phyloP scores from a whole-genome alignment of 2,113 vertebrate genomes.

The Glaucomys volans region DNA sequence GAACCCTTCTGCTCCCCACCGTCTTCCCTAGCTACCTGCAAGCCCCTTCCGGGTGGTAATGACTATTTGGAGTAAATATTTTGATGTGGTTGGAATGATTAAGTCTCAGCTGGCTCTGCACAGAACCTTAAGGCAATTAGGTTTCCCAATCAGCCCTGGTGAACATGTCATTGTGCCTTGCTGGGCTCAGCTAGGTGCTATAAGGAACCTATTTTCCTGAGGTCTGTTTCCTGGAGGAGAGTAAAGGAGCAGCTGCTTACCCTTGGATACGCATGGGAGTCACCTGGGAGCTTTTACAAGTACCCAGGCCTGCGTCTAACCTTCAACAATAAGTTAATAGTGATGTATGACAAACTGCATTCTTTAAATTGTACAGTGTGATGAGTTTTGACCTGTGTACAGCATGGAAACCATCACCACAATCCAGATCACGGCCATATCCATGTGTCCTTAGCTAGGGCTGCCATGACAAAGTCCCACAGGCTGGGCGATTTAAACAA shows the following conservation, averaged over 20 bases:
- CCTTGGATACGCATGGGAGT: neutral
- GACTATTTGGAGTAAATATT: conserved; percentile 83
- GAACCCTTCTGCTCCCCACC: neutral
- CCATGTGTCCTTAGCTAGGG: neutral
- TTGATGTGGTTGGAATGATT: conserved; percentile 77
- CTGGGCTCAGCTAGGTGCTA: conserved; percentile 8
- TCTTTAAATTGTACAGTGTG: neutral
- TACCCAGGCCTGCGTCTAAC: neutral
- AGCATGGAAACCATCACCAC: neutral
- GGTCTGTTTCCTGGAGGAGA: neutral
- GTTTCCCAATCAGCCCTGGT: conserved; percentile 68
- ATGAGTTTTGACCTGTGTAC: neutral
- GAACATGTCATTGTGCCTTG: neutral
- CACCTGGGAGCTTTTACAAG: neutral
- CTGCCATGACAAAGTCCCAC: neutral
- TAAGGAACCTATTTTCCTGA: conserved; percentile 23
- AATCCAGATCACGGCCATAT: neutral
- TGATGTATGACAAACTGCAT: neutral
- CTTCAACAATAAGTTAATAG: neutral
- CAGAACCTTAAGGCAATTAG: conserved; percentile 74
- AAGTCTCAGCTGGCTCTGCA: conserved; percentile 64
- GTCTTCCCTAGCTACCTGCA: conserved; percentile 57
- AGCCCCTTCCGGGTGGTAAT: conserved; percentile 77
- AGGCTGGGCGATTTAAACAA: neutral
- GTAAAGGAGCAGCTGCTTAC: neutral